Evolutionary conservation across 2,797 vertebrate species (phyloP).

Genomic region (Euthynnus affinis): DNA sequence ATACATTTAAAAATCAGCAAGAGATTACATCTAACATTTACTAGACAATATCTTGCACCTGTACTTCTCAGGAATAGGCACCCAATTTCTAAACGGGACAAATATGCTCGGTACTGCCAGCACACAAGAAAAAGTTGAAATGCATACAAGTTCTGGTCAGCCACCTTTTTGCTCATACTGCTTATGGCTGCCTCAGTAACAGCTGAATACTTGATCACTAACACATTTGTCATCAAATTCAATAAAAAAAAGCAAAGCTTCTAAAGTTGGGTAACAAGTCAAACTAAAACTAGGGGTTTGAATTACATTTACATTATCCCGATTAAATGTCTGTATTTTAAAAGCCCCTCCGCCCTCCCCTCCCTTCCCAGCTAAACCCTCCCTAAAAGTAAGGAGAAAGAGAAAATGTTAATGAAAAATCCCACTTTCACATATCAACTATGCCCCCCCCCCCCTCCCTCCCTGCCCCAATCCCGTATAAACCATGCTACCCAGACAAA

Average conservation of each 20-base stretch:
- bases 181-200: slow-evolving; percentile 52
- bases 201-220: slow-evolving; percentile 71
- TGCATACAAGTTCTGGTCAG: slow-evolving; percentile 24
- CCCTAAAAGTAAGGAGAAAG: slow-evolving; percentile 65
- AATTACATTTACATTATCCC: slow-evolving; percentile 83
- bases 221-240: slow-evolving; percentile 72
- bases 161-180: slow-evolving; percentile 3
- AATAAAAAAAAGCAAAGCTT: slow-evolving; percentile 62
- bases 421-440: slow-evolving; percentile 49
- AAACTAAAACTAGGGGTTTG: slow-evolving; percentile 80
- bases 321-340: slow-evolving; percentile 68
- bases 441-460: slow-evolving; percentile 18
- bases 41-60: slow-evolving; percentile 69
- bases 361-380: slow-evolving; percentile 56
- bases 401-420: slow-evolving; percentile 63
- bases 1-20: slow-evolving; percentile 74
- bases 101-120: slow-evolving; percentile 53
- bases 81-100: slow-evolving; percentile 62
- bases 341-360: slow-evolving; percentile 30
- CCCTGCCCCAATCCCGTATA: slow-evolving; percentile 17
- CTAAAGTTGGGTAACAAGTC: slow-evolving; percentile 73
- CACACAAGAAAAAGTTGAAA: slow-evolving; percentile 54
- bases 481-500: slow-evolving; percentile 57
- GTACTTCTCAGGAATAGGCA: slow-evolving; percentile 74
- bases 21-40: slow-evolving; percentile 69